phyloP scores from a whole-genome alignment of 2,888 invertebrate genomes.

The Drosophila macrospina region DNA sequence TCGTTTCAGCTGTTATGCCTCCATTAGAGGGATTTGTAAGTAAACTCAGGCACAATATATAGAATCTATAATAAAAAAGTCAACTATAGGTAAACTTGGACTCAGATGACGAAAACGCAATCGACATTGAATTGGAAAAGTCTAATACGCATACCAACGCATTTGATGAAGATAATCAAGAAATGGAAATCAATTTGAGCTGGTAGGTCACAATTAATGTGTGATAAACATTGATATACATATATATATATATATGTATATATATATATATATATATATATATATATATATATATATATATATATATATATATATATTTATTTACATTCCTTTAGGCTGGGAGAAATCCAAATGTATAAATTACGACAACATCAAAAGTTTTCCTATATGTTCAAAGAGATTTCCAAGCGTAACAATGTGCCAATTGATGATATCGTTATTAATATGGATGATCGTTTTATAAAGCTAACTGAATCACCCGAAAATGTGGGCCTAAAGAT shows the following conservation, averaged over 20 bases:
- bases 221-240: not conserved
- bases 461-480: conserved; percentile 75
- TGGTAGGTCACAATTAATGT: conserved; percentile 49
- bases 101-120: conserved; percentile 59
- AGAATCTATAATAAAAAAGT: too few species aligned
- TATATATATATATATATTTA: too few species aligned
- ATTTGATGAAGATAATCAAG: conserved; percentile 76
- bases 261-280: too few species aligned
- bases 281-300: too few species aligned
- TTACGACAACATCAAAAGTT: conserved; percentile 82
- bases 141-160: conserved; percentile 3
- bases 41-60: not conserved
- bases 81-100: conserved; percentile 64
- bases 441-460: conserved; percentile 72
- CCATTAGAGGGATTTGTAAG: conserved; percentile 75
- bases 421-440: conserved; percentile 66
- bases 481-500: conserved; percentile 75
- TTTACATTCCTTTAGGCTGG: conserved; percentile 68
- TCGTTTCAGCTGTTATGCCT: conserved; percentile 71
- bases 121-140: not conserved
- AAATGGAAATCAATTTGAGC: conserved; percentile 71
- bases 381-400: conserved; percentile 67
- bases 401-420: conserved; percentile 76
- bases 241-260: too few species aligned
- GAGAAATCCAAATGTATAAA: conserved; percentile 73